Evolutionary conservation across 2,888 invertebrate species (phyloP), one percentile per base, ranked within the genome.

Genomic region (Sthenelais limicola): DNA sequence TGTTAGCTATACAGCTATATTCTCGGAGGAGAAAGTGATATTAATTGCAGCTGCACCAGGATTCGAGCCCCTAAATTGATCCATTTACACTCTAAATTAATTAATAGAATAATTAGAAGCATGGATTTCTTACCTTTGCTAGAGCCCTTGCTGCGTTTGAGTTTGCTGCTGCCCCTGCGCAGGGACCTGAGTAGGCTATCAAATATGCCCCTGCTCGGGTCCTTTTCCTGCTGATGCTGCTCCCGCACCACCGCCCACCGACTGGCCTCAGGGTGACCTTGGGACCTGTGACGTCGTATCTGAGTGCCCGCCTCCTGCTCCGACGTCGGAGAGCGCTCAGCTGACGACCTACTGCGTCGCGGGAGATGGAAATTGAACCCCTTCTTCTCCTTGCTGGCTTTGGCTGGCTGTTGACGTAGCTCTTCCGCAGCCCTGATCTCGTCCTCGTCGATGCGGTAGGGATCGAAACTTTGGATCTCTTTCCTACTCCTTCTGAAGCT

Each of bases 401-500:
- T 9, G 28, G 56, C 33, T 18, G 56, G n/a, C n/a, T n/a, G n/a
- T n/a, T n/a, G n/a, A n/a, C 5, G 7, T 21, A 38, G 62, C 28
- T 21, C 38, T 43, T 62, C 38, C 15, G 62, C 62, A 21, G 35
- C 35, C 3, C 62, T 24, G 62, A 62, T 15, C 62, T 62, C 62
- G 24, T 62, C 62, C 12, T 62, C 62, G 35, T 62, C 62, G 38
- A 62, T 62, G 38, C 38, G 35, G 62, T 62, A 62, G 9, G 62
- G 62, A 26, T 62, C 62, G 24, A 62, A 62, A 5, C 21, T 21
- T 3, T 15, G 38, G 5, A 4, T 7, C n/a, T 35, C n/a, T 28
- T 62, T 62, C 62, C 43, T 54, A n/a, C n/a, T n/a, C 43, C 35
- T 33, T 15, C 54, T 28, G 54, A 79, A 79, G 51, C 78, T 79